Evolutionary conservation across 2,113 vertebrate genomes (phyloP).

Genomic region (Hyaena hyaena): DNA sequence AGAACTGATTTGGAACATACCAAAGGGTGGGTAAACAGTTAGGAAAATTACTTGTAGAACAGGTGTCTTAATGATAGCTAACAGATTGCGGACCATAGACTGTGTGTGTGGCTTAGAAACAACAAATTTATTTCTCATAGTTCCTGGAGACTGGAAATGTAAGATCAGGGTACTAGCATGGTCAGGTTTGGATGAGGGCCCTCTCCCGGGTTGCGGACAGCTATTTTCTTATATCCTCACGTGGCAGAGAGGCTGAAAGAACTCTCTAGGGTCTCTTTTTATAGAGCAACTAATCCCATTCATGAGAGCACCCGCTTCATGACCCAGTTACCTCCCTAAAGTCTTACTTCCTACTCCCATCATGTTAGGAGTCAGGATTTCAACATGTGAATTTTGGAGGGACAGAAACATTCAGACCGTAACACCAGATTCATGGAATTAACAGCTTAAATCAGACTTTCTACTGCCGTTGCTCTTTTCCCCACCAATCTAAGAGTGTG

Average conservation of each 20-base stretch:
- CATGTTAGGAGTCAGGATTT: neutral
- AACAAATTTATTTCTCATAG: neutral
- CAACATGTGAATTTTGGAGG: neutral
- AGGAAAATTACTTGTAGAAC: slow-evolving; percentile 19
- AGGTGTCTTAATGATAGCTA: neutral
- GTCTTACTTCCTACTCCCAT: neutral
- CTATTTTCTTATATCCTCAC: neutral
- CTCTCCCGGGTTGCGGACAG: neutral
- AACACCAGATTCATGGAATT: neutral
- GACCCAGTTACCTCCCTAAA: neutral
- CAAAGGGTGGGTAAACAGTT: neutral
- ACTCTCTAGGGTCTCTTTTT: neutral
- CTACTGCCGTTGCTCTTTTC: neutral
- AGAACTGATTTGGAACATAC: neutral
- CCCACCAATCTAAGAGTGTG: neutral
- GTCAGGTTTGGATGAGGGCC: neutral
- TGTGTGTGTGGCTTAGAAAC: neutral
- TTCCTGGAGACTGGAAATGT: neutral
- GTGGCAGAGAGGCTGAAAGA: neutral
- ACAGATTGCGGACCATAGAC: neutral
- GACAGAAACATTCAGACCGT: neutral
- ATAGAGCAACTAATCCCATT: neutral
- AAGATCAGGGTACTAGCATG: neutral
- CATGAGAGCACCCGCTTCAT: neutral
- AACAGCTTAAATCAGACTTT: neutral